These are phyloP conservation scores for Rhinophrynus dorsalis DNA, from an alignment of 2,797 vertebrate species.

Conservation along the genomic window DNA sequence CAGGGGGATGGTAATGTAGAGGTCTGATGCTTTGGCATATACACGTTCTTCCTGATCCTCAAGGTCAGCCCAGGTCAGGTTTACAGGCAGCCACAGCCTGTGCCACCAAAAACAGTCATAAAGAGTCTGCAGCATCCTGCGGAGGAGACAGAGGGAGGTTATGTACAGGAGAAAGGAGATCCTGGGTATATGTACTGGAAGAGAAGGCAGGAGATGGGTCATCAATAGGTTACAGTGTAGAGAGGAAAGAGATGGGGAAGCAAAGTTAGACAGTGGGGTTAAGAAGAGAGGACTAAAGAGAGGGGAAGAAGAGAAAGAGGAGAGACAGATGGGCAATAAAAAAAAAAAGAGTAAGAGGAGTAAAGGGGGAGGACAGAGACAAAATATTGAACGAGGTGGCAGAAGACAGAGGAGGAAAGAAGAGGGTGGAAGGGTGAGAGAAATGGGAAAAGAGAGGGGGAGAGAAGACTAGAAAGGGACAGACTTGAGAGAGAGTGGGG, in stretches of 20 bases:
- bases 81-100: slow-evolving; percentile 86
- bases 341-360: not conserved
- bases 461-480: not conserved
- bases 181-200: too few species aligned
- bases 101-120: slow-evolving; percentile 93
- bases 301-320: not conserved
- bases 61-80: slow-evolving; percentile 91
- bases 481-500: not conserved
- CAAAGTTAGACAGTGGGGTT: too few species aligned
- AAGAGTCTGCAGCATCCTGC: slow-evolving; percentile 83
- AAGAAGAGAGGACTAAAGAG: not conserved
- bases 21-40: slow-evolving; percentile 83
- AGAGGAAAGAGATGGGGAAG: too few species aligned
- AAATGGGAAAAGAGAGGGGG: not conserved
- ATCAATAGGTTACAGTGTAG: too few species aligned
- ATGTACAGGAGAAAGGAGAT: too few species aligned
- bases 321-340: not conserved
- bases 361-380: not conserved
- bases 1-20: slow-evolving; percentile 86
- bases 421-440: not conserved
- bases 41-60: slow-evolving; percentile 83
- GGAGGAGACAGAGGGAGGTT: accelerated
- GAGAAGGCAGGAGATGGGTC: not conserved
- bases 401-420: not conserved
- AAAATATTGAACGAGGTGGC: too few species aligned